phyloP scores from a whole-genome alignment of 1,140 invertebrate genomes.

The Panagrolaimus sp. region DNA sequence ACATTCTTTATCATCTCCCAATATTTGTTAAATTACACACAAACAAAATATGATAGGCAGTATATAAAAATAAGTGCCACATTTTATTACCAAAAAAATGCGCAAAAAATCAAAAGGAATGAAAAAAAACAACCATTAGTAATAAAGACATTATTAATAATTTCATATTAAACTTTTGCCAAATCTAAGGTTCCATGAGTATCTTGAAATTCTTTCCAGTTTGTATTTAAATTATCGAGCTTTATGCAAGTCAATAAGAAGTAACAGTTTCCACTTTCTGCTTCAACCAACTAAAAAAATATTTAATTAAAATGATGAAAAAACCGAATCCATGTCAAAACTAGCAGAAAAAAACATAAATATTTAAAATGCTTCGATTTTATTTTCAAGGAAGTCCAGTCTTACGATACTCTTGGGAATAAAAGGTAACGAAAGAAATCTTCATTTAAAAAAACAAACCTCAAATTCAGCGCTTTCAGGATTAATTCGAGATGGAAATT shows the following conservation, averaged over 20 bases:
- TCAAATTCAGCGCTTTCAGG: slow-evolving; percentile 44
- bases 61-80: background rate
- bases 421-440: no score
- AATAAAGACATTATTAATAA: slow-evolving; percentile 9
- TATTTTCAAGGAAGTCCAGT: no score
- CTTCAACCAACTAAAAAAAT: slow-evolving; percentile 33
- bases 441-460: slow-evolving; percentile 20
- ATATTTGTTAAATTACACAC: background rate
- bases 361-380: background rate
- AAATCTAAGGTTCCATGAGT: slow-evolving; percentile 38
- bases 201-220: slow-evolving; percentile 47
- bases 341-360: background rate
- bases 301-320: background rate
- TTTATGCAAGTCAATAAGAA: slow-evolving; percentile 40
- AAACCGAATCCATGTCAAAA: background rate
- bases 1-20: background rate
- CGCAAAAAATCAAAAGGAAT: background rate
- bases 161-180: slow-evolving; percentile 17
- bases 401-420: no score
- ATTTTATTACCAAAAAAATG: background rate
- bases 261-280: slow-evolving; percentile 44
- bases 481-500: slow-evolving; percentile 44
- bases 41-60: slow-evolving; percentile 2
- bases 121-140: slow-evolving; percentile 4
- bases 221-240: slow-evolving; percentile 40